phyloP scores from a whole-genome alignment of 2,113 vertebrate genomes.

The Porphyrio hochstetteri region DNA sequence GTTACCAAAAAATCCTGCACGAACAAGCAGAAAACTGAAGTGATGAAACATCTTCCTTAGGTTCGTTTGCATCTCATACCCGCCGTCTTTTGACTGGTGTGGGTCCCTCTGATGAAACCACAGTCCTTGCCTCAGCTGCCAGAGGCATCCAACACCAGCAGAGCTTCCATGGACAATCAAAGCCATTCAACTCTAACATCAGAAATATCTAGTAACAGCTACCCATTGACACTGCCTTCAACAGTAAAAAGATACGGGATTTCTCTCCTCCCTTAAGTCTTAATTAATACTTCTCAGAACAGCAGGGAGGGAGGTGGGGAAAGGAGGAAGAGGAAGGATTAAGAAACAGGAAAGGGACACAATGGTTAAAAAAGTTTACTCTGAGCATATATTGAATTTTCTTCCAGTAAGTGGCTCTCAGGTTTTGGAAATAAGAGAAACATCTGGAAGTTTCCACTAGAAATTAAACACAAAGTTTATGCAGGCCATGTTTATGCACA shows the following conservation, averaged over 20 bases:
- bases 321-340: conserved; percentile 13
- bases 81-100: background rate
- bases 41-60: background rate
- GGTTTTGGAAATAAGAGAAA: background rate
- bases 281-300: background rate
- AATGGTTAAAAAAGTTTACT: background rate
- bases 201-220: background rate
- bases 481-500: background rate
- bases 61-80: accelerated
- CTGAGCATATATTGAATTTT: background rate
- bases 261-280: background rate
- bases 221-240: background rate
- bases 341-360: conserved; percentile 33
- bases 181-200: accelerated
- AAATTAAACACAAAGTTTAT: background rate
- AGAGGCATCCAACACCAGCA: background rate
- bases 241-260: background rate
- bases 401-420: background rate
- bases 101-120: background rate
- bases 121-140: background rate
- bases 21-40: background rate
- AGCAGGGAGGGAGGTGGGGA: background rate
- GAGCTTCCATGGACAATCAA: background rate
- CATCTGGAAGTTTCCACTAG: background rate
- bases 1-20: background rate